Evolutionary conservation across 2,888 invertebrate genomes (phyloP), one percentile per base, ranked within the genome.

Genomic region (Cataglyphis cursor): DNA sequence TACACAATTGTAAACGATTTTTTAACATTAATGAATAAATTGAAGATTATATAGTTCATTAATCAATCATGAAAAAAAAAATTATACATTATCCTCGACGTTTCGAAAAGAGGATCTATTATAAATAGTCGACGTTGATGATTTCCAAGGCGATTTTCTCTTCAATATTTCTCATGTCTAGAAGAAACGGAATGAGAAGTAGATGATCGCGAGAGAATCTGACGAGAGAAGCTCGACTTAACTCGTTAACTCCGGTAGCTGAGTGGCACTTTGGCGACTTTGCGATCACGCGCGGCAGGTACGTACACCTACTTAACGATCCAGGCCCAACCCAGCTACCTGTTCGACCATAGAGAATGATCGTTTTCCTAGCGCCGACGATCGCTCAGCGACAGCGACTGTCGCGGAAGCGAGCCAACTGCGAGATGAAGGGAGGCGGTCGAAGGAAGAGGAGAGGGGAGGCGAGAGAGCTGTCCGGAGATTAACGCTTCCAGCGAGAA

Each of bases 261-360:
- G 88, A 85, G 38, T 76, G 66, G 85, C 89, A 85, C 90, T 90
- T 90, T 82, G 90, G 88, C 87, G 88, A 90, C 87, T 90, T 84
- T 61, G 84, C 88, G 87, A 90, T 90, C 86, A 84, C 35, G 76
- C 76, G 72, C 89, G 82, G 81, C 90, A 89, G 90, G 88, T 90
- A 90, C 78, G 82, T 89, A 89, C 89, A 90, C 90, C 90, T 90
- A 90, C 90, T 90, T 90, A 90, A 90, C 87, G 88, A 90, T 76
- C 84, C 78, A 82, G 80, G 87, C 88, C 87, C 87, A 89, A 88
- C 90, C 89, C 88, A 91, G 87, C 90, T 91, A 88, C 85, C 89
- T 91, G 90, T 87, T 90, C 89, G 86, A 91, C 87, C 88, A 90
- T 91, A 87, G 91, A 90, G 87, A 91, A 91, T 86, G 88, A 91